Conservation (phyloP, 2,888 invertebrate species). For the Drosophila eohydei region DNA sequence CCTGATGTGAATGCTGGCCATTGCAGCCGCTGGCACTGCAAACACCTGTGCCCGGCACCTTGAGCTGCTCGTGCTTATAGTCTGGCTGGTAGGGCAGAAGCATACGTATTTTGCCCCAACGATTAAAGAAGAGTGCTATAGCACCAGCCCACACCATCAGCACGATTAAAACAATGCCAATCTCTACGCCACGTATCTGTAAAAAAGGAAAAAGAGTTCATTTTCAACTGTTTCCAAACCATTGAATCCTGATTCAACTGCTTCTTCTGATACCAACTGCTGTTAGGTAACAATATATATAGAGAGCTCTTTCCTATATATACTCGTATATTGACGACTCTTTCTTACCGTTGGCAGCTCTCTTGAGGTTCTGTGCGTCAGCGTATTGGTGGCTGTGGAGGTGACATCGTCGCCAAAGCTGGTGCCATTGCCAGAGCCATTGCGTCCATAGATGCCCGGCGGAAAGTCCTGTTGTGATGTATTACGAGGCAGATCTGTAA, state of each 20-base stretch:
- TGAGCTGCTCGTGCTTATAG: constrained; percentile 94
- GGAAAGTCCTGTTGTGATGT: constrained; percentile 90
- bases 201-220: neutral
- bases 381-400: constrained; percentile 83
- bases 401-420: constrained; percentile 81
- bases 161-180: constrained; percentile 93
- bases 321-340: neutral
- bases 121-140: constrained; percentile 93
- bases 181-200: constrained; percentile 95
- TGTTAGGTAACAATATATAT: neutral
- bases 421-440: constrained; percentile 59
- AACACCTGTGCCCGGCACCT: constrained; percentile 90
- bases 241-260: too few species aligned
- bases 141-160: constrained; percentile 94
- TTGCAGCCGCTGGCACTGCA: constrained; percentile 88
- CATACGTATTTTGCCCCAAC: constrained; percentile 96
- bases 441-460: constrained; percentile 52
- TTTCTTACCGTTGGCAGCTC: constrained; percentile 84
- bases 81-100: constrained; percentile 95
- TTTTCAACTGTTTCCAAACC: neutral
- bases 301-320: neutral
- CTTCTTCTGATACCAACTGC: neutral
- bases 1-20: constrained; percentile 87
- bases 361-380: constrained; percentile 81
- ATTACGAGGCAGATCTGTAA: constrained; percentile 90